phyloP scores from a whole-genome alignment of 1,140 invertebrate genomes.

The Saccostrea glomerata region DNA sequence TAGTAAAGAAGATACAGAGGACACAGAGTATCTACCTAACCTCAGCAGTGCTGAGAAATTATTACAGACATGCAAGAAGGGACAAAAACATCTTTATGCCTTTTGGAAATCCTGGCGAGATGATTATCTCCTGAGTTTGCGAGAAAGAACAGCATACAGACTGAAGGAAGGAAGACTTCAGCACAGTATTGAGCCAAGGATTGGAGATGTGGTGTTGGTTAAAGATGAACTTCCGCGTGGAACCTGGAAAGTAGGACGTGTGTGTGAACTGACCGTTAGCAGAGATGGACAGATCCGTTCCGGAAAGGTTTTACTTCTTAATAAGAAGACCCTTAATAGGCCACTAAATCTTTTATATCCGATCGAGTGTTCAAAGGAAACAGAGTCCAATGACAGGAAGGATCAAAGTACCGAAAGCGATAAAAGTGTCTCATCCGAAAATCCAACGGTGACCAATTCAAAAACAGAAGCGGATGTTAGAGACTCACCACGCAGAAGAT shows the following conservation, averaged over 20 bases:
- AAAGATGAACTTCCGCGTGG: constrained; percentile 38
- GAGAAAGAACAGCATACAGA: constrained; percentile 28
- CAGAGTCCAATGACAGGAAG: too few species aligned
- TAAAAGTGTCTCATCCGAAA: too few species aligned
- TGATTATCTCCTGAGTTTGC: constrained; percentile 46
- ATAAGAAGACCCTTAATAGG: background rate
- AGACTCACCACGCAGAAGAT: background rate
- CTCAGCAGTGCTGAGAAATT: too few species aligned
- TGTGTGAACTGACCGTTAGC: constrained; percentile 22
- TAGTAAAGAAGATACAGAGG: background rate
- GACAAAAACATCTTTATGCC: background rate
- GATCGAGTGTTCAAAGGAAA: background rate
- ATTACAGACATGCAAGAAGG: too few species aligned
- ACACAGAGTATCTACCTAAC: too few species aligned
- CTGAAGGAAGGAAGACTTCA: constrained; percentile 13
- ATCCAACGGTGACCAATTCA: background rate
- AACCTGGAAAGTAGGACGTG: constrained; percentile 31
- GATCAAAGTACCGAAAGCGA: too few species aligned
- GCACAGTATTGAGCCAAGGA: background rate
- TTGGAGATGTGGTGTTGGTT: constrained; percentile 47
- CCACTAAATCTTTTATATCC: constrained; percentile 42
- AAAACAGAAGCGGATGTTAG: background rate
- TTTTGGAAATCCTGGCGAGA: constrained; percentile 47
- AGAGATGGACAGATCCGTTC: constrained; percentile 20
- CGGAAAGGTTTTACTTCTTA: background rate